These are phyloP conservation scores for Coelopa frigida DNA, from an alignment of 1,140 invertebrate genomes.

Conservation along the genomic window DNA sequence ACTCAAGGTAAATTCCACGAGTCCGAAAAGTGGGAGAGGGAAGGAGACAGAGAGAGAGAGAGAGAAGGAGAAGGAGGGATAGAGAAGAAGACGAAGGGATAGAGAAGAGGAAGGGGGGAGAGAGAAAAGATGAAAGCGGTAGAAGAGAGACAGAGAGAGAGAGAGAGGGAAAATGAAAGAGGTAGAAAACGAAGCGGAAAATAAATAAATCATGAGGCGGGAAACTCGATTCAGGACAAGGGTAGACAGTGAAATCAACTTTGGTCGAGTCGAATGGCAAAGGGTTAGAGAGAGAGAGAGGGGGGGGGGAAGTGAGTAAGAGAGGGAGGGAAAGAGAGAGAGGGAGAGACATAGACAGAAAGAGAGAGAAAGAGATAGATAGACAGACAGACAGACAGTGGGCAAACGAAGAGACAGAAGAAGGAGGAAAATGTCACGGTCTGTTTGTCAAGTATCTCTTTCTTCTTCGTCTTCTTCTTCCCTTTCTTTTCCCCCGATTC, in stretches of 20 bases:
- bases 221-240: no score
- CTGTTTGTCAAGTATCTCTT: no score
- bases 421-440: not conserved
- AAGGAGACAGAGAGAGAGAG: not conserved
- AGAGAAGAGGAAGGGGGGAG: not conserved
- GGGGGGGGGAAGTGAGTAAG: no score
- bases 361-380: not conserved
- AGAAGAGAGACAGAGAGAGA: not conserved
- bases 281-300: no score
- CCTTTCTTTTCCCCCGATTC: no score
- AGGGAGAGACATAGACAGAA: not conserved
- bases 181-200: no score
- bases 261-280: no score
- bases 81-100: not conserved
- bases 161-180: not conserved
- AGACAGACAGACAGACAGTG: not conserved
- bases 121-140: not conserved
- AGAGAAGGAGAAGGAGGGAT: not conserved
- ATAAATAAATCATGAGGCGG: no score
- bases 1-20: no score
- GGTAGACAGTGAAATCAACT: no score
- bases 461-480: no score
- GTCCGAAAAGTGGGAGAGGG: no score
- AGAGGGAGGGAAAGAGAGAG: not conserved
- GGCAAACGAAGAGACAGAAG: not conserved